Conservation (phyloP, 2,888 invertebrate species). For the Sinelater perroti region DNA sequence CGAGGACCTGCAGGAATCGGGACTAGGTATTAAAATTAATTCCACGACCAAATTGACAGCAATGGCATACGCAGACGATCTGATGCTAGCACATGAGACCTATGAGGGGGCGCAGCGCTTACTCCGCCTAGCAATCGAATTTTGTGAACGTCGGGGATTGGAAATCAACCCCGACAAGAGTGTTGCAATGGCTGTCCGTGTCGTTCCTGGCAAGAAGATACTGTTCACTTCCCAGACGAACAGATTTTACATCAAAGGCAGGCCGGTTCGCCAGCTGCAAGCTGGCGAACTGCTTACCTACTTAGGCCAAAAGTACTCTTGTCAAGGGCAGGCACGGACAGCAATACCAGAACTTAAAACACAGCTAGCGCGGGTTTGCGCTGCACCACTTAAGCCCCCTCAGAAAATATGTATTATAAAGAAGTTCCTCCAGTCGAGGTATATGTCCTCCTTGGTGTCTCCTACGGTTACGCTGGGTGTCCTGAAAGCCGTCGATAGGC, state of each 20-base stretch:
- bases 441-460: not conserved
- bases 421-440: slow-evolving; percentile 1
- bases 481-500: not conserved
- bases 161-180: not conserved
- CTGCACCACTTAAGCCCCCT: slow-evolving; percentile 18
- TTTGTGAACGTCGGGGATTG: not conserved
- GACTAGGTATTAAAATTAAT: no score
- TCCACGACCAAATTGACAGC: not conserved
- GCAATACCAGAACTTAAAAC: not conserved
- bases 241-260: not conserved
- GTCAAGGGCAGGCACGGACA: not conserved
- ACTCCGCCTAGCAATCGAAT: not conserved
- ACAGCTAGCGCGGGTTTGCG: not conserved
- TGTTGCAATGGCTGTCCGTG: not conserved
- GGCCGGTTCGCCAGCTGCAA: not conserved
- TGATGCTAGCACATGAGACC: no score
- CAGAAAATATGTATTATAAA: slow-evolving; percentile 8
- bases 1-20: not conserved
- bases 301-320: not conserved
- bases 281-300: not conserved
- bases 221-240: not conserved
- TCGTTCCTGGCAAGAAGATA: not conserved
- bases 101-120: no score
- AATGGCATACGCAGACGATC: no score
- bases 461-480: not conserved